Evolutionary conservation across 2,113 vertebrate genomes (phyloP), one percentile per base, ranked within the genome.

Genomic region (Lophotis ruficrista): DNA sequence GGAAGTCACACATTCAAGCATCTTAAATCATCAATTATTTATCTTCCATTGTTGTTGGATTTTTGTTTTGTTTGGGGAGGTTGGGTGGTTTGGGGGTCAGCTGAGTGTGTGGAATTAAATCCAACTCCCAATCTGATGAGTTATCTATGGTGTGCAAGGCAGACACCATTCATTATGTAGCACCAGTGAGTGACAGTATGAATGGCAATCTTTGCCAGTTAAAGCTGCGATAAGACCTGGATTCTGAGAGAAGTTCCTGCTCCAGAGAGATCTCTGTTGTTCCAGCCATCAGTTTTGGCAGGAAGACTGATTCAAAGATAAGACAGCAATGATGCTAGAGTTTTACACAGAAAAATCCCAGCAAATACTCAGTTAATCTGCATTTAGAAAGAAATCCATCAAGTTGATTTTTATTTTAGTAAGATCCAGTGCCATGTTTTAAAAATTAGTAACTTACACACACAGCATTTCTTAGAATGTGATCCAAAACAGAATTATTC

Each of bases 101-200:
- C 23, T 86, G 53, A 89, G 72, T 97, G 58, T 76, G 90, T 89
- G 91, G 95, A 98, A 95, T 98, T 97, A 98, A 98, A 98, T 96
- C 94, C 89, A 94, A 83, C 66, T 89, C 70, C 72, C 79, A 90
- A 90, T 97, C 97, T 95, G 93, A 58, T 38, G 83, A 98, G 97
- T 99, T 99, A 99, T 99, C 99, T 98, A 54, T 93, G 94, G 93
- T 95, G 96, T 98, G 97, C 98, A 98, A 98, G 96, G 97, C 98
- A 94, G 96, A 94, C 97, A 89, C 94, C 97, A 98, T 98, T 97
- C 97, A 98, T 98, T 98, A 98, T 98, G 95, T 30, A 73, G 91
- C 94, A 92, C 86, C 95, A 71, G 91, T 97, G 98, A 98, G 93
- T 98, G 98, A 97, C 96, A 97, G 94, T 83, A 87, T 98, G 98